Conservation (phyloP, 2,888 invertebrate species). For the Ornithoptera alexandrae region DNA sequence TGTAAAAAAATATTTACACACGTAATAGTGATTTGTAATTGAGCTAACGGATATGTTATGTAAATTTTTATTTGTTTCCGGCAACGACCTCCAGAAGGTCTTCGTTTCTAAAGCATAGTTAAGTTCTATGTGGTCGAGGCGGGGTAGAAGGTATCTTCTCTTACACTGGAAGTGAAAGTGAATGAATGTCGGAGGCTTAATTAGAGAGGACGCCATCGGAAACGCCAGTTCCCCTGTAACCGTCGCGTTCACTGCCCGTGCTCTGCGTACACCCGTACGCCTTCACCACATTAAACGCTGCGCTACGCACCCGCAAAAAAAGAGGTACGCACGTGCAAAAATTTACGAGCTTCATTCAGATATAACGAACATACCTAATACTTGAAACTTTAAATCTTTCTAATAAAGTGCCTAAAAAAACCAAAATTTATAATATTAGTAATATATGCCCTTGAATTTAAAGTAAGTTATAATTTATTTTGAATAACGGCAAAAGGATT, state of each 20-base stretch:
- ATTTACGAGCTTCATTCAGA: conserved; percentile 22
- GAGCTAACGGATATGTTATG: conserved; percentile 50
- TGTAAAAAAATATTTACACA: not conserved
- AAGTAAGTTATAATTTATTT: not conserved
- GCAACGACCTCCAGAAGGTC: conserved; percentile 77
- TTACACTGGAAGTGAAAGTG: conserved; percentile 79
- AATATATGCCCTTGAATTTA: not conserved
- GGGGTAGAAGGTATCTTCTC: conserved; percentile 67
- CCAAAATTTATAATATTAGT: not conserved
- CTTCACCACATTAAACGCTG: conserved; percentile 34
- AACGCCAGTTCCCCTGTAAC: conserved; percentile 72
- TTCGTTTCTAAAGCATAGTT: conserved; percentile 43
- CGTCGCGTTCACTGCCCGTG: conserved; percentile 66
- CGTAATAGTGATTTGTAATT: not conserved
- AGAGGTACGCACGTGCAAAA: conserved; percentile 66
- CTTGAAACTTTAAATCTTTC: not conserved
- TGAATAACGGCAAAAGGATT: no score
- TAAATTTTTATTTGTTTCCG: conserved; percentile 56
- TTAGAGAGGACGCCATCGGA: conserved; percentile 75
- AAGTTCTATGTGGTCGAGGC: conserved; percentile 55
- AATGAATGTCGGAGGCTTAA: conserved; percentile 79
- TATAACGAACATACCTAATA: conserved; percentile 11
- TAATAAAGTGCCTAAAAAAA: conserved; percentile 7
- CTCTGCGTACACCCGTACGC: conserved; percentile 40
- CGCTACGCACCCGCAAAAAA: conserved; percentile 41